A percentile compares a stretch with the other conserved stretches of the same genome.
phyloP scores from a whole-genome alignment of 2,888 invertebrate species.

The Lamproptera curius region DNA sequence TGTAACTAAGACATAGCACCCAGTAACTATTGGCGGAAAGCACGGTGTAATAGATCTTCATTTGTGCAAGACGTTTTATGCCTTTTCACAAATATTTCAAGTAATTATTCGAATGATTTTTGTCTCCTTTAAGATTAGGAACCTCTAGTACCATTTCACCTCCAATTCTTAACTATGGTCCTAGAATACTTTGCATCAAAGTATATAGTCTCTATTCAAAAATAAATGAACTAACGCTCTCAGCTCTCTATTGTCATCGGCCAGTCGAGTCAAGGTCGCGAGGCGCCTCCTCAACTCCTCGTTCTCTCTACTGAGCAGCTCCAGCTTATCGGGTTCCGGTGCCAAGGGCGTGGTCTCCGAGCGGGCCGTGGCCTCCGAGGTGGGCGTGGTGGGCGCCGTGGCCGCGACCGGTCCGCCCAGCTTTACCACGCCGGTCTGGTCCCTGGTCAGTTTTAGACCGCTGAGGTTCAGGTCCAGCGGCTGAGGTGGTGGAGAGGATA shows the following conservation, averaged over 20 bases:
- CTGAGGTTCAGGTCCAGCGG: slow-evolving; percentile 87
- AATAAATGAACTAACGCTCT: slow-evolving; percentile 58
- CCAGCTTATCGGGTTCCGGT: slow-evolving; percentile 63
- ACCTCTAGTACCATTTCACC: too few relatives aligned
- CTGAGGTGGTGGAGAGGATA: slow-evolving; percentile 88
- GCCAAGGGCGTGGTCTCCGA: slow-evolving; percentile 1
- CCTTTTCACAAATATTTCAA: too few relatives aligned
- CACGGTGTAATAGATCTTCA: too few relatives aligned
- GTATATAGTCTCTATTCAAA: too few relatives aligned
- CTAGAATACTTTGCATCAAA: too few relatives aligned
- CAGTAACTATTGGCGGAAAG: too few relatives aligned
- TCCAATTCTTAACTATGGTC: too few relatives aligned
- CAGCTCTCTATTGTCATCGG: slow-evolving; percentile 73
- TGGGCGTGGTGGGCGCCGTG: slow-evolving; percentile 45
- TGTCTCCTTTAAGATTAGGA: neutral
- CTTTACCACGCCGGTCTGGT: slow-evolving; percentile 84
- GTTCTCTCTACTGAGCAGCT: slow-evolving; percentile 61
- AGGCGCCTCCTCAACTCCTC: slow-evolving; percentile 70
- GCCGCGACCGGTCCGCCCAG: slow-evolving; percentile 77
- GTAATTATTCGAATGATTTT: neutral
- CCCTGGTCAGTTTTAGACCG: slow-evolving; percentile 83
- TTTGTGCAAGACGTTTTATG: too few relatives aligned
- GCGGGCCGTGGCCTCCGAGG: slow-evolving; percentile 31
- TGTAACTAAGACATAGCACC: too few relatives aligned
- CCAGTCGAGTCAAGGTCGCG: slow-evolving; percentile 68